A percentile compares a stretch with the other conserved stretches of the same genome.
These are phyloP conservation scores for Seira musarum DNA, from an alignment of 2,888 invertebrate genomes.

Conservation along the genomic window DNA sequence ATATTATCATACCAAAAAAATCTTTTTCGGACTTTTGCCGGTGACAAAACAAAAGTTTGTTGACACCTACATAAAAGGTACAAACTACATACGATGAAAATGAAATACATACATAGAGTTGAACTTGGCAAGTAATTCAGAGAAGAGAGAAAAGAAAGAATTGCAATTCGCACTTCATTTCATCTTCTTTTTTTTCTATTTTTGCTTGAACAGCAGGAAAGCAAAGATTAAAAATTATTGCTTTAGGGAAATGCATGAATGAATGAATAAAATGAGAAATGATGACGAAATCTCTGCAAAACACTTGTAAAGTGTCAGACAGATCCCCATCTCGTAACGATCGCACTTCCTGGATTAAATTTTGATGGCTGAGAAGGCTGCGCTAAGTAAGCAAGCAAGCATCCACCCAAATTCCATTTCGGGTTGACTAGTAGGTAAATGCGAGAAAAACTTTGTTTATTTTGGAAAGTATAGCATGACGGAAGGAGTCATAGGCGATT, in stretches of 20 bases:
- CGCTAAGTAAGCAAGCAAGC: no score
- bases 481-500: no score
- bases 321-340: no score
- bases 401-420: no score
- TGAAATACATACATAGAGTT: background rate
- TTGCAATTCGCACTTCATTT: background rate
- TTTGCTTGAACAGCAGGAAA: conserved; percentile 10
- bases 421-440: no score
- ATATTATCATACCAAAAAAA: conserved; percentile 5
- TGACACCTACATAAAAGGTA: conserved; percentile 19
- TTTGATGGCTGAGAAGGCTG: no score
- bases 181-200: background rate
- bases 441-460: no score
- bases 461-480: no score
- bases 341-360: no score
- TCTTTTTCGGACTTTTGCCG: conserved; percentile 2
- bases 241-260: background rate
- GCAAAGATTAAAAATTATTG: conserved; percentile 1
- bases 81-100: background rate
- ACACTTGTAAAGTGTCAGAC: no score
- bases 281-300: background rate
- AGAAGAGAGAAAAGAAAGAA: conserved; percentile 2
- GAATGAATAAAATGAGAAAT: background rate
- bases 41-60: conserved; percentile 20
- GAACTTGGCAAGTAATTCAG: conserved; percentile 1